Evolutionary conservation across 1,140 invertebrate genomes (phyloP), one percentile per base, ranked within the genome.

Genomic region (Hycleus cichorii): DNA sequence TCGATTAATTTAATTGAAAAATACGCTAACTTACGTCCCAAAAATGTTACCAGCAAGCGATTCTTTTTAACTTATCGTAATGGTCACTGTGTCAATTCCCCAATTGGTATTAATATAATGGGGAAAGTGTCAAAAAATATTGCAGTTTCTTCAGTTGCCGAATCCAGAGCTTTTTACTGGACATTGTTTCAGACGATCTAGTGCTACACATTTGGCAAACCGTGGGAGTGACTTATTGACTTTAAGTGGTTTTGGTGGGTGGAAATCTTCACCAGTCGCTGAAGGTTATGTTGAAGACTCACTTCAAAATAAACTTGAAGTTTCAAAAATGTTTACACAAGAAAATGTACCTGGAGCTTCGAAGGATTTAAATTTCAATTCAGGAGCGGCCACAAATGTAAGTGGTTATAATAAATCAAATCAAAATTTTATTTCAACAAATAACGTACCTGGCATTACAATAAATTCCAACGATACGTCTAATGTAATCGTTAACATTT

Each of bases 71-170:
- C 40, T 6, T 58, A 51, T 39, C 40, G 49, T 9, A 51, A 46
- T 40, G 49, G 49, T 25, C n/a, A 11, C 24, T 52, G 57, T 39
- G 10, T 44, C 9, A 44, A 42, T 18, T n/a, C 18, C 27, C 57
- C 57, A 48, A 59, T 53, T 47, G 49, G 57, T 4, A 49, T 55
- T 8, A 60, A 60, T 49, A 49, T n/a, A 6, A 60, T 55, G 26
- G 58, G 52, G 3, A 51, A 58, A 51, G 25, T 58, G 8, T 26
- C 39, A 3, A 51, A 39, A 56, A 26, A 43, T 12, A 44, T 43
- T 25, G 40, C 39, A 26, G 11, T 44, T 32, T 44, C 51, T 53
- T 45, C 9, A n/a, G n/a, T 53, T 53, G 24, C 40, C 51, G 4
- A 12, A 44, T 10, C 39, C n/a, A n/a, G n/a, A n/a, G n/a, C n/a